These are phyloP conservation scores for Agraylea sexmaculata DNA, from an alignment of 1,140 invertebrate species.

Conservation along the genomic window DNA sequence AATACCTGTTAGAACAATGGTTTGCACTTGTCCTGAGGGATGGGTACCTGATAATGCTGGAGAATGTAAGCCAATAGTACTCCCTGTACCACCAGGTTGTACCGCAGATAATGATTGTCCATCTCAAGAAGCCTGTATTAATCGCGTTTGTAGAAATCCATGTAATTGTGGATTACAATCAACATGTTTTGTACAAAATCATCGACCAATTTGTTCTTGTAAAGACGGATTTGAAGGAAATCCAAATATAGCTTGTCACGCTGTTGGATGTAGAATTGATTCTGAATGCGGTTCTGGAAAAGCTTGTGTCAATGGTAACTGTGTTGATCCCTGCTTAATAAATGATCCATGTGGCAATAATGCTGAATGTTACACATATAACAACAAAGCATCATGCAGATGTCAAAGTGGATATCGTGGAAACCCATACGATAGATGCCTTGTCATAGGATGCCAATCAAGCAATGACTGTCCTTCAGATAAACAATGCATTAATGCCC, in stretches of 20 bases:
- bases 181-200: constrained; percentile 68
- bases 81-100: constrained; percentile 60
- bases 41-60: constrained; percentile 67
- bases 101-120: constrained; percentile 65
- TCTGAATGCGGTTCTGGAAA: constrained; percentile 69
- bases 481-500: constrained; percentile 71
- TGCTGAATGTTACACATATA: constrained; percentile 67
- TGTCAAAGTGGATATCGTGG: constrained; percentile 71
- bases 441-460: constrained; percentile 72
- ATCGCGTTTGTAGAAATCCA: constrained; percentile 72
- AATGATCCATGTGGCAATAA: constrained; percentile 71
- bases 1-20: constrained; percentile 69
- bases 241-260: constrained; percentile 64
- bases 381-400: constrained; percentile 64
- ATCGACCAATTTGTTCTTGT: constrained; percentile 77
- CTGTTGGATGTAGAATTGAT: constrained; percentile 65
- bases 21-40: constrained; percentile 71
- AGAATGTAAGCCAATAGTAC: constrained; percentile 57
- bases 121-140: constrained; percentile 67
- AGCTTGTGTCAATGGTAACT: constrained; percentile 73
- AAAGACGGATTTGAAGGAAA: constrained; percentile 72
- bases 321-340: constrained; percentile 69
- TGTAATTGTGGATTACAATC: constrained; percentile 80
- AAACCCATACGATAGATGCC: constrained; percentile 64
- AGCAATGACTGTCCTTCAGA: constrained; percentile 80